Percentiles rank a stretch among this genome's conserved stretches.
Conservation (phyloP, 1,140 invertebrate genomes). For the Odontomachus brunneus region DNA sequence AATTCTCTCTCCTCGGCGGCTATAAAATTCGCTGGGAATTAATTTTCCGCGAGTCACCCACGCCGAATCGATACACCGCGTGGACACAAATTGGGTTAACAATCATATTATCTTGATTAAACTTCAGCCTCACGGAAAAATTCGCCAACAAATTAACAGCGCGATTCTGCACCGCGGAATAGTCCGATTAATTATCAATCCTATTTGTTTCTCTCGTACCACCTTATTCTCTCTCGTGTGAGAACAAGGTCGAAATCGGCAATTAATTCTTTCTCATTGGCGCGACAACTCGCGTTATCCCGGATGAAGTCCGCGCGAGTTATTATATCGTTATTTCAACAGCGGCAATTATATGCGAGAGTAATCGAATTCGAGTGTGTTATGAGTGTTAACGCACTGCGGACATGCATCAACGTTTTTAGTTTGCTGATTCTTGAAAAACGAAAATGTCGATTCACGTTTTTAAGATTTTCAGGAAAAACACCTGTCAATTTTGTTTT, state of each 20-base stretch:
- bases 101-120: conserved; percentile 5
- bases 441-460: no score
- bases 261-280: neutral
- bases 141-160: neutral
- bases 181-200: conserved; percentile 5
- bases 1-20: neutral
- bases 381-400: no score
- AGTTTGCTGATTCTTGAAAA: no score
- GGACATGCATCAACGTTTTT: no score
- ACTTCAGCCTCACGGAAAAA: neutral
- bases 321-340: no score
- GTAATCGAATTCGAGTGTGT: no score
- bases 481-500: no score
- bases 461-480: no score
- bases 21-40: conserved; percentile 2
- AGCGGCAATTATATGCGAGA: no score
- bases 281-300: no score
- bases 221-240: neutral
- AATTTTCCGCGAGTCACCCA: neutral
- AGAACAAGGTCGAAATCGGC: no score
- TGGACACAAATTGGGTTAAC: neutral
- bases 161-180: neutral
- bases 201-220: neutral
- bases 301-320: no score
- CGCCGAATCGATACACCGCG: conserved; percentile 8